Percentiles rank a stretch among this genome's conserved stretches.
phyloP scores from a whole-genome alignment of 2,797 vertebrate species.

The Choloepus didactylus region DNA sequence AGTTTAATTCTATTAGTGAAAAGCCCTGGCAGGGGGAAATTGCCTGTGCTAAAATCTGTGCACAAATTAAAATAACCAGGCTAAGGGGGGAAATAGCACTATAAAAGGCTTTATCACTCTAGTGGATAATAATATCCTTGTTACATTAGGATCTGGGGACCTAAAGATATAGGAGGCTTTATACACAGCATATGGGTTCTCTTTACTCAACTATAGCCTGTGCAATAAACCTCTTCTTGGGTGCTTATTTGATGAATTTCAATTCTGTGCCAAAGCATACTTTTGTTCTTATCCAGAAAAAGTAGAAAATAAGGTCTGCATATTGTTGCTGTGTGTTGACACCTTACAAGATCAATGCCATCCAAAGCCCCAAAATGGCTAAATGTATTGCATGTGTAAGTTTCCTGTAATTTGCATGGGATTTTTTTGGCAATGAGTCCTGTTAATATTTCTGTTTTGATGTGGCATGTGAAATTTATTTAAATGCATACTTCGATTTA shows the following conservation, averaged over 20 bases:
- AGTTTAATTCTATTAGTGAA: conserved; percentile 82
- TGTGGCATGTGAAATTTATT: conserved; percentile 84
- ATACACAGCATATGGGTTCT: conserved; percentile 64
- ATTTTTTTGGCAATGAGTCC: conserved; percentile 81
- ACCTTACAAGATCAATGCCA: conserved; percentile 79
- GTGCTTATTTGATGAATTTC: conserved; percentile 80
- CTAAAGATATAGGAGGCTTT: conserved; percentile 71
- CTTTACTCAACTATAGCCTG: conserved; percentile 70
- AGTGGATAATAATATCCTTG: conserved; percentile 74
- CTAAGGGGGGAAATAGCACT: conserved; percentile 72
- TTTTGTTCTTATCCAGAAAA: conserved; percentile 84
- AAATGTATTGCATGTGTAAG: conserved; percentile 78
- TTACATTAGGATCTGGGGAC: conserved; percentile 75
- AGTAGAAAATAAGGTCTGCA: conserved; percentile 77
- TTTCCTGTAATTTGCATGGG: conserved; percentile 83
- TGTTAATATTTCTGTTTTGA: conserved; percentile 84
- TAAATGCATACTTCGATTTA: conserved; percentile 83
- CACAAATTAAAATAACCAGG: conserved; percentile 82
- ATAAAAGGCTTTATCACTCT: conserved; percentile 78
- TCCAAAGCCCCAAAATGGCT: conserved; percentile 81
- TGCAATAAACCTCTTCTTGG: conserved; percentile 71
- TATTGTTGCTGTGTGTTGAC: conserved; percentile 75
- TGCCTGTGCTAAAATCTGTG: conserved; percentile 79
- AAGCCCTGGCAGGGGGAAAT: conserved; percentile 76
- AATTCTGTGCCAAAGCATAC: conserved; percentile 71